phyloP scores from a whole-genome alignment of 2,888 invertebrate genomes.

The Tubulanus polymorphus region DNA sequence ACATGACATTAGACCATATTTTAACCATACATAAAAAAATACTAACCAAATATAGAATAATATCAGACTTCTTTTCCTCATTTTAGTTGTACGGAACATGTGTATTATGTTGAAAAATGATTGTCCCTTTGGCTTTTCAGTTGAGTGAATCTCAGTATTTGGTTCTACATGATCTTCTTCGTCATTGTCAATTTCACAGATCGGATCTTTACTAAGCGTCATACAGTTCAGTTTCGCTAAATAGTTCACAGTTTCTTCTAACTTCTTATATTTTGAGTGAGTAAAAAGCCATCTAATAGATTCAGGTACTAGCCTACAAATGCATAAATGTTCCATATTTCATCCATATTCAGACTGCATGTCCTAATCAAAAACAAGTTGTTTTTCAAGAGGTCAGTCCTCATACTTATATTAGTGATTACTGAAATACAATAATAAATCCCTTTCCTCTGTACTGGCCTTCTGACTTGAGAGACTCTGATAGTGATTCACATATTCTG shows the following conservation, averaged over 20 bases:
- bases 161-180: too few relatives aligned
- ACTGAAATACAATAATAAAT: too few relatives aligned
- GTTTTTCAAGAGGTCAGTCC: too few relatives aligned
- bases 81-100: slow-evolving; percentile 34
- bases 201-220: slow-evolving; percentile 23
- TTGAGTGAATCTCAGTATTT: too few relatives aligned
- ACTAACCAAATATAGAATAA: slow-evolving; percentile 45
- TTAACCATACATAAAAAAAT: neutral
- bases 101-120: too few relatives aligned
- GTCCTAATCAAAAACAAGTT: too few relatives aligned
- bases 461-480: too few relatives aligned
- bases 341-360: too few relatives aligned
- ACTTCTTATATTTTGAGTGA: slow-evolving; percentile 26
- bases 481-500: too few relatives aligned
- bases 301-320: slow-evolving; percentile 38
- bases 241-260: slow-evolving; percentile 25
- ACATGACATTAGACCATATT: neutral
- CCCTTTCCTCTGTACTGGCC: too few relatives aligned
- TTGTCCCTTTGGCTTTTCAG: neutral
- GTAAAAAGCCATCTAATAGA: slow-evolving; percentile 43
- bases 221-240: slow-evolving; percentile 31
- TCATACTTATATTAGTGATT: too few relatives aligned
- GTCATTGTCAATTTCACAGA: too few relatives aligned
- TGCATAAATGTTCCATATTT: neutral
- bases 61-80: slow-evolving; percentile 39